Conservation (phyloP, 2,113 vertebrate species). For the human region GRCh38 chrX:112725501-112726000, state of each 20-base stretch:
- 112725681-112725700: not conserved
- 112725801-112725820: not conserved
- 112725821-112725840: not conserved
- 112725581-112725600: not conserved
- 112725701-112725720: not conserved
- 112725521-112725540: not conserved
- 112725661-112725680: not conserved
- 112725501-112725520: not conserved
- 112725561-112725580: not conserved
- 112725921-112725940: not conserved
- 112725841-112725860: not conserved
- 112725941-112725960: not conserved
- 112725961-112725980: not conserved
- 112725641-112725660: not conserved
- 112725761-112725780: not conserved
- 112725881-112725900: not conserved
- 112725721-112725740: not conserved
- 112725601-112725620: not conserved
- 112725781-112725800: slow-evolving; percentile 22
- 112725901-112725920: not conserved
- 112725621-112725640: not conserved
- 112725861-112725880: not conserved
- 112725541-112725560: not conserved
- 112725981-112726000: not conserved
- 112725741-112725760: not conserved